These are phyloP conservation scores for Ammodytes dubius DNA, from an alignment of 2,113 vertebrate species.

Conservation along the genomic window DNA sequence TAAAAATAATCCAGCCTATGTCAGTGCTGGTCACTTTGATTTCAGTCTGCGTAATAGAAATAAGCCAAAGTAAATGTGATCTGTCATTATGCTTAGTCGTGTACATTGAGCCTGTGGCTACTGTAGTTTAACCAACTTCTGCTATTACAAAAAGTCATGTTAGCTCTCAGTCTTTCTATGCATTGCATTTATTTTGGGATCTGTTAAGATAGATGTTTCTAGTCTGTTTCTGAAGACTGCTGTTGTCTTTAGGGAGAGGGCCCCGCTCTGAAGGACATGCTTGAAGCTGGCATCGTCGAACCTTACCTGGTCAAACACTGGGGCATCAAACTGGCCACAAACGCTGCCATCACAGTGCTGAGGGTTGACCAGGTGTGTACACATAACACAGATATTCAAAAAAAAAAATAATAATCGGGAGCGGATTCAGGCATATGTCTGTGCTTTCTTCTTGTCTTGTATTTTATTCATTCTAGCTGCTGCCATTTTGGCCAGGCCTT, in stretches of 20 bases:
- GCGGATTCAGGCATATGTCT: not conserved
- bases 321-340: constrained; percentile 96
- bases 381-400: not conserved
- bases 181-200: not conserved
- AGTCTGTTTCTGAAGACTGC: not conserved
- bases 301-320: constrained; percentile 94
- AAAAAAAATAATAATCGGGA: not conserved
- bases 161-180: not conserved
- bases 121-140: not conserved
- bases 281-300: constrained; percentile 91
- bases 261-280: constrained; percentile 93
- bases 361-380: constrained; percentile 93
- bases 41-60: not conserved
- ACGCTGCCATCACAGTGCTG: constrained; percentile 94
- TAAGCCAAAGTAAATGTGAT: not conserved
- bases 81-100: not conserved
- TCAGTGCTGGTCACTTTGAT: not conserved
- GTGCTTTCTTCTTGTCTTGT: no score
- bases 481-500: no score
- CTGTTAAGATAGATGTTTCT: not conserved
- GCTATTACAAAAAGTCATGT: not conserved
- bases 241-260: constrained; percentile 88
- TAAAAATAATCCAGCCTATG: not conserved
- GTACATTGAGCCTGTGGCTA: not conserved
- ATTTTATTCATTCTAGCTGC: no score